Conservation (phyloP, 2,113 vertebrate genomes). For the Rynchops niger region DNA sequence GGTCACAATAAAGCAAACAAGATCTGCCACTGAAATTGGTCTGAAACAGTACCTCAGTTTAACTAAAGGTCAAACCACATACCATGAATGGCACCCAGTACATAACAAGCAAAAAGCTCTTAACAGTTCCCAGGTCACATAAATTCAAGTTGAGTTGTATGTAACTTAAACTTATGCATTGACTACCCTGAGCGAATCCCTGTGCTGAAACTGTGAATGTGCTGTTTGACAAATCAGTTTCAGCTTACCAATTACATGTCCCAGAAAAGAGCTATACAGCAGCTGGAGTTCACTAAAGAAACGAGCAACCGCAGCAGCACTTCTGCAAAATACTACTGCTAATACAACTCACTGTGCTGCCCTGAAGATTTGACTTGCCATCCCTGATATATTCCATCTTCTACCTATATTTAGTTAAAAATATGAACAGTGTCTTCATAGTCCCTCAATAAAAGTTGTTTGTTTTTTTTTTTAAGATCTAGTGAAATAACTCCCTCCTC, state of each 20-base stretch:
- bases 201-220: not conserved
- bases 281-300: not conserved
- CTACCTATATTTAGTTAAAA: not conserved
- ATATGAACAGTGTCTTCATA: not conserved
- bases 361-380: not conserved
- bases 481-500: not conserved
- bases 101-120: not conserved
- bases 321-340: not conserved
- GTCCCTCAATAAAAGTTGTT: not conserved
- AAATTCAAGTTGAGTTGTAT: not conserved
- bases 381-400: not conserved
- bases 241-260: not conserved
- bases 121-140: not conserved
- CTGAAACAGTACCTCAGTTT: not conserved
- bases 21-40: not conserved
- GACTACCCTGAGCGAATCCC: not conserved
- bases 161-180: not conserved
- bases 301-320: not conserved
- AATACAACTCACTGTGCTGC: not conserved
- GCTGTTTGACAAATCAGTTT: not conserved
- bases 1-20: not conserved
- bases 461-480: not conserved
- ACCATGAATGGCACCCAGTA: not conserved
- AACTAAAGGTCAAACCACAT: not conserved
- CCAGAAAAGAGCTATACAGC: not conserved